Evolutionary conservation across 2,113 vertebrate genomes (phyloP), one percentile per base, ranked within the genome.

Genomic region (Xiphias gladius): DNA sequence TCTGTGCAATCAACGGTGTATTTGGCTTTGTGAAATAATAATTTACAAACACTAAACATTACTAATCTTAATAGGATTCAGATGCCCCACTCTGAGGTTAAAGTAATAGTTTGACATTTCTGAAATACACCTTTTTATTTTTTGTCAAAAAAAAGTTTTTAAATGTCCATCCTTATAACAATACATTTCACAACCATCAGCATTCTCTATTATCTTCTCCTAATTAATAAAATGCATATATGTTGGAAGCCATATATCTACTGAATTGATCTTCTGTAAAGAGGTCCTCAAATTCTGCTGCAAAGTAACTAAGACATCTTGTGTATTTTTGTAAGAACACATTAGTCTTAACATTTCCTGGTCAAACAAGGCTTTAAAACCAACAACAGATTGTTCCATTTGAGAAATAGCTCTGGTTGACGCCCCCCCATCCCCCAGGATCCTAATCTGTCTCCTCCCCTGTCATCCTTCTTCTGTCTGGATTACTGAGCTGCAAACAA

Each of bases 401-500:
- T 16, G 54, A 74, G 77, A 63, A 61, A 17, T 4, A 39, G 14
- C 76, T 43, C 11, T 35, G 9, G 26, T 46, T 78, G 82, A 83
- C 22, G 41, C 76, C 13, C 4, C 62, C 46, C 6, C 19, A 3
- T n/a, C 22, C 65, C 35, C 65, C 32, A 43, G 14, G 41, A 68
- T 73, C 82, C 82, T 89, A 89, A 89, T 88, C 85, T 20, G 43
- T 88, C 63, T 70, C 75, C 86, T 80, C 41, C 59, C 64, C 83
- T 65, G 72, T 84, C 90, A 88, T 86, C 86, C 88, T 79, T 32
- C 82, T 63, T 77, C 86, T 88, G 50, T 84, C 39, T 88, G 90
- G 92, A 93, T 93, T 93, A 93, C 80, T 83, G 80, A 89, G 82
- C 82, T 41, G 71, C 86, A 91, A 93, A 93, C 87, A 82, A 82